Evolutionary conservation across 2,888 invertebrate species (phyloP), one percentile per base, ranked within the genome.

Genomic region (Augiades crinisus): DNA sequence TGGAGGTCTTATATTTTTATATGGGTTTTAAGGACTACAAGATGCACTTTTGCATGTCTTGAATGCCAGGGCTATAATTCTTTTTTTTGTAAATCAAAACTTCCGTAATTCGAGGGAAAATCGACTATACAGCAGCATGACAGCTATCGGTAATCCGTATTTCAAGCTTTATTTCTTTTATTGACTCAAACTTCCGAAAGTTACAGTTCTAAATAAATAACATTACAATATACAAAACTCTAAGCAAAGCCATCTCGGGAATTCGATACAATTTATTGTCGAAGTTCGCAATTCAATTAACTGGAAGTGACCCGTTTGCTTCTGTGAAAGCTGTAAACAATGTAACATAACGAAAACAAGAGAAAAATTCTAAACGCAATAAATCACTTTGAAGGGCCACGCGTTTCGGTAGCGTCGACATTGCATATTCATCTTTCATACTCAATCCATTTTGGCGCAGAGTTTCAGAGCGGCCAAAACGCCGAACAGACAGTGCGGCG

Each of bases 391-490:
- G 62, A 57, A 61, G 55, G 57, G 62, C 58, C 58, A 64, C 64
- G 67, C 61, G 70, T 71, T 72, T 70, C 65, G 65, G 67, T 65
- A 63, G 55, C 63, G 68, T 63, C 62, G 59, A 62, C 70, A 68
- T 75, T 81, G 81, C 79, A 85, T 85, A 81, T 83, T 84, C 81
- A 84, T 83, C 77, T 78, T 76, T 70, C 70, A 78, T 75, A 78
- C 72, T 64, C 62, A 72, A 76, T 74, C 69, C 69, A 72, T 75
- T 80, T 76, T 70, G 63, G 66, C 65, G 66, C 63, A 67, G 63
- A 73, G 74, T 78, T 78, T 75, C 58, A 60, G 73, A 70, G 65
- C 70, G 66, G 75, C 75, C 82, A 75, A 78, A 84, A 73, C 70
- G 71, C 70, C 72, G 76, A 82, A 72, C 75, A 73, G 68, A 76